Base-by-base conservation (phyloP, 2,797 vertebrate genomes). In the Syndactyla subalaris region DNA sequence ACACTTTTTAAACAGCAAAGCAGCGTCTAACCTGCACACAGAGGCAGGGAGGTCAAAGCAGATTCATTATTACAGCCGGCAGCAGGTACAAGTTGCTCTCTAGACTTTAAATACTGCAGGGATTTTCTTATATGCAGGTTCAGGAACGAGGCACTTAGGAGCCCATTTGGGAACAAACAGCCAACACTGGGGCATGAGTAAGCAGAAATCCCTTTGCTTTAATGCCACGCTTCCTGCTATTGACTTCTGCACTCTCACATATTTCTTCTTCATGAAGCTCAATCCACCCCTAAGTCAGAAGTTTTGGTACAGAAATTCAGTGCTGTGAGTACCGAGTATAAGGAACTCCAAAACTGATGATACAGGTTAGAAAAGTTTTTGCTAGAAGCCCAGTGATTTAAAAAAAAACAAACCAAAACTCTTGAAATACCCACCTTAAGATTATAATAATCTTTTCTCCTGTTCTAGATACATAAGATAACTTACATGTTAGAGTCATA, bases 381-480 rank as follows among this genome's bases (percentile, higher is more conserved):
- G 6, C 55, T 74, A 34, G 8, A 73, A 73, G 6, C 6, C 22
- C 10, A 36, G 2, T 23, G 54, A 45, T 22, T 27, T 29, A 2
- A 7, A 9, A 30, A 51, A 51, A 68, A 49, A 38, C 34, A n/a
- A n/a, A 32, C 14, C 24, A 8, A 29, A 29, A 18, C 10, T 9
- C 1, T 43, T 39, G 2, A 5, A 5, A 3, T 10, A 1, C 12
- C 2, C 2, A 10, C n/a, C 4, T 66, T 59, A 43, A 54, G 22
- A 4, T 14, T 62, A 34, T 19, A 51, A 13, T 9, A 46, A 7
- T 30, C 5, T 65, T 92, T 83, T 36, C 10, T 80, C 5, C 10
- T 19, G 6, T 26, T 74, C 7, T 29, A 6, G 1, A 1, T 43
- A 13, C 1, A 5, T 30, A 18, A 67, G 11, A 41, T 3, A 63